Evolutionary conservation across 2,113 vertebrate species (phyloP).

Genomic region (Psittacara wagleri): DNA sequence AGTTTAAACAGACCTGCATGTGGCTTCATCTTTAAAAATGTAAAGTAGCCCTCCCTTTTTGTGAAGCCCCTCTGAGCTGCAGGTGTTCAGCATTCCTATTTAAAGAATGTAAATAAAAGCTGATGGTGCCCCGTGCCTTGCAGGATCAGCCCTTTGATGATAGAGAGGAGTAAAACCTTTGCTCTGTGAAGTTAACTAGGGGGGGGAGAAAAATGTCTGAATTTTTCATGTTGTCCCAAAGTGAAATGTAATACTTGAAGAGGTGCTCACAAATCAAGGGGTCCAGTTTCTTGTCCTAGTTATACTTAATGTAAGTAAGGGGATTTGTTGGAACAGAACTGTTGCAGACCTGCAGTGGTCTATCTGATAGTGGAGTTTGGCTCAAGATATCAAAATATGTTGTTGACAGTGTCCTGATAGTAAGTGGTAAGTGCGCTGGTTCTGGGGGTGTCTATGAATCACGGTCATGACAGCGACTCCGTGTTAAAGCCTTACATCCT

Average conservation of each 20-base stretch:
- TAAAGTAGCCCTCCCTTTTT: background rate
- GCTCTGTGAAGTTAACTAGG: background rate
- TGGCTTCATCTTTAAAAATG: background rate
- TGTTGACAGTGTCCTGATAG: background rate
- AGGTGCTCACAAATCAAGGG: background rate
- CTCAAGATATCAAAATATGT: background rate
- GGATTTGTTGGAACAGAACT: background rate
- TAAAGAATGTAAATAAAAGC: background rate
- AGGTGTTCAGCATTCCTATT: background rate
- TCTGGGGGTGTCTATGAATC: background rate
- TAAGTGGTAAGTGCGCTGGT: background rate
- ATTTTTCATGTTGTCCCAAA: background rate
- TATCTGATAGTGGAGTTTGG: background rate
- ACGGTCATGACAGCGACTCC: rapidly evolving
- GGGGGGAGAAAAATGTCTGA: too few relatives aligned
- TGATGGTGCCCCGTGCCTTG: background rate
- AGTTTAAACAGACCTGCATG: background rate
- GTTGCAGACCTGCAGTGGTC: background rate
- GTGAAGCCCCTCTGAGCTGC: background rate
- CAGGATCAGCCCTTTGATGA: background rate
- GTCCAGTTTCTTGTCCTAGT: background rate
- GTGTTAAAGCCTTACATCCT: background rate
- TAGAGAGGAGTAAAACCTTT: background rate
- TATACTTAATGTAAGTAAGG: background rate
- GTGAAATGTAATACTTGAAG: background rate